A percentile compares a stretch with the other conserved stretches of the same genome.
Evolutionary conservation across 2,113 vertebrate genomes (phyloP).

Genomic region (Engystomops pustulosus): DNA sequence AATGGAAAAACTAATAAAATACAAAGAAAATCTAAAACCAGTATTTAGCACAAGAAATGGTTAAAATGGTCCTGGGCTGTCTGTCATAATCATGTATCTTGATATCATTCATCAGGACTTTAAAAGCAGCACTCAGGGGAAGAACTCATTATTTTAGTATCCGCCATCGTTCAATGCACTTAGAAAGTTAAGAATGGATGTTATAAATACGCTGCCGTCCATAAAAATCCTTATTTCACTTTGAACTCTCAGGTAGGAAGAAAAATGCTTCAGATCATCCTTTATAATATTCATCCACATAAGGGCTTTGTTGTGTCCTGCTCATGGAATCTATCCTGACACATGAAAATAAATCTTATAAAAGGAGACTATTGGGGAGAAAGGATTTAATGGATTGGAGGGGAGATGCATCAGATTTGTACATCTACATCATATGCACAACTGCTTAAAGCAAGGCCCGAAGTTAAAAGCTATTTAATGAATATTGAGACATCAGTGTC

Average conservation of each 20-base stretch:
- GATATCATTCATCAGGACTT: slow-evolving; percentile 23
- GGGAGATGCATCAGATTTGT: background rate
- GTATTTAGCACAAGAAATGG: background rate
- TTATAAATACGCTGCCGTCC: slow-evolving; percentile 28
- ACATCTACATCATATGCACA: background rate
- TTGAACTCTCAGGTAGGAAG: slow-evolving; percentile 36
- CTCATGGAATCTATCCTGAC: slow-evolving; percentile 7
- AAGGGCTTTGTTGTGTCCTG: slow-evolving; percentile 11
- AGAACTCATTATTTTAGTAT: slow-evolving; percentile 38
- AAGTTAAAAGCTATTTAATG: background rate
- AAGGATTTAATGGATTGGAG: background rate
- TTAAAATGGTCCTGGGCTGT: background rate
- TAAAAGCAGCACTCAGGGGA: slow-evolving; percentile 35
- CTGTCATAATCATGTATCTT: slow-evolving; percentile 17
- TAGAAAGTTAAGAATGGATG: slow-evolving; percentile 49
- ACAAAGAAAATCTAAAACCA: background rate
- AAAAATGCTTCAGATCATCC: slow-evolving; percentile 4
- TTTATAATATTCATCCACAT: slow-evolving; percentile 4
- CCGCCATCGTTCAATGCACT: slow-evolving; percentile 34
- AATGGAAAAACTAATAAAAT: background rate
- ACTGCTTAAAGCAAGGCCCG: background rate
- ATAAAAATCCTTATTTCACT: slow-evolving; percentile 41
- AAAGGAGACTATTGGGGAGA: background rate
- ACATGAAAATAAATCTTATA: slow-evolving; percentile 15
- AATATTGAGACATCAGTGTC: background rate